Conservation (phyloP, 2,113 vertebrate genomes). For the Cichladusa arquata region DNA sequence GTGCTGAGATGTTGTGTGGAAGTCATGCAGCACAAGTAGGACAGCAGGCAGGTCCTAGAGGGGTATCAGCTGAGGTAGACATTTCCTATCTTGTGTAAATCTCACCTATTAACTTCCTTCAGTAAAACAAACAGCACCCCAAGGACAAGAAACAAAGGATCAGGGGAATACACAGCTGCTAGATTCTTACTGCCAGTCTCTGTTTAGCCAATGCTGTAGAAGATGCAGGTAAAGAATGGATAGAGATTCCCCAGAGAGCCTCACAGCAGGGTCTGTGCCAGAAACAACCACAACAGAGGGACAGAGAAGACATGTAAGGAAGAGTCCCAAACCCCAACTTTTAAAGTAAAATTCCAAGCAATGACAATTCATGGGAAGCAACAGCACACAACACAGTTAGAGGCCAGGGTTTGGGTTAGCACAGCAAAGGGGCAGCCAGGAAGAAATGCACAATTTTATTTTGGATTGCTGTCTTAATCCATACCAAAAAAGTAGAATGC, state of each 20-base stretch:
- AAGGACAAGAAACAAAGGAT: not conserved
- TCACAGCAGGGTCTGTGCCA: not conserved
- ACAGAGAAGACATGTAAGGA: not conserved
- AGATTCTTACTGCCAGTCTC: not conserved
- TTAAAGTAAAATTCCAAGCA: not conserved
- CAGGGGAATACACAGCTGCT: not conserved
- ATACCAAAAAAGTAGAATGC: not conserved
- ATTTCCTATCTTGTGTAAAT: not conserved
- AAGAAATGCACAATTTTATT: not conserved
- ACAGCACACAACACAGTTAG: not conserved
- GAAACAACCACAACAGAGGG: not conserved
- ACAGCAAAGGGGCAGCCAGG: not conserved
- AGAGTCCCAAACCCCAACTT: not conserved
- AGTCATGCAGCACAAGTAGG: not conserved
- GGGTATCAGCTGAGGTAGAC: not conserved
- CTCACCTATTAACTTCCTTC: not conserved
- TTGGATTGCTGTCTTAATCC: not conserved
- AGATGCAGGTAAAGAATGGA: not conserved
- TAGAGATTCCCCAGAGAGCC: not conserved
- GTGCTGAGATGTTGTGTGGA: not conserved
- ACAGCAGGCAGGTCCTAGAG: not conserved
- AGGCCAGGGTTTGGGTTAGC: not conserved
- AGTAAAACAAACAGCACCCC: not conserved
- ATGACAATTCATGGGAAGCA: not conserved
- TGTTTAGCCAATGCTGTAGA: not conserved